Evolutionary conservation across 2,113 vertebrate species (phyloP), one percentile per base, ranked within the genome.

Genomic region (Eonycteris spelaea): DNA sequence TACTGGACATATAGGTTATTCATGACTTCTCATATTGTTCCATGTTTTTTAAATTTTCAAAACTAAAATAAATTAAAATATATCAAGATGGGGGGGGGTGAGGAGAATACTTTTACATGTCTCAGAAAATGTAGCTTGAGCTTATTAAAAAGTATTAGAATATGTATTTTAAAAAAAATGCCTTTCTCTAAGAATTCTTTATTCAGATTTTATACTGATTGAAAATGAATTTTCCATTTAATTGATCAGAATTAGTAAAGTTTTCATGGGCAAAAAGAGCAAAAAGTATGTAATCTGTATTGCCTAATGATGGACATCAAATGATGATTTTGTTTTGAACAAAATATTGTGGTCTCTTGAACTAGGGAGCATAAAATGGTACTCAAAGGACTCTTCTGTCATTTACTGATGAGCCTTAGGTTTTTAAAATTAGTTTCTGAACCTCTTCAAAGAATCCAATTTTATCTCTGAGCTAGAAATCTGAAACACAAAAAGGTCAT

Each of bases 391-490:
- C 55, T 91, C 73, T 71, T 71, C 77, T 73, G 59, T 57, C 74
- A 40, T 30, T 92, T 93, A 86, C 43, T 87, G 70, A 91, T 95
- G 77, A 79, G n/a, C 5, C 22, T 87, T 90, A 57, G 77, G 92
- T 87, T 92, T 95, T 88, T 43, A 80, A 95, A 93, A 71, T 95
- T 90, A 61, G 53, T 92, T 97, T 97, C 94, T 90, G 38, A 95
- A 33, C 33, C 68, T 95, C 83, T 97, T 93, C 84, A 87, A 92
- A 97, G 59, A 90, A 95, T 87, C 26, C 40, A 95, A 48, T 96
- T 96, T 97, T 95, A 87, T 96, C 92, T 96, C 84, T 78, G 71
- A 87, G 33, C 45, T 86, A 92, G 53, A 93, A 96, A 86, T 35
- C 24, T 80, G 10, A 48, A 95, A 33, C 73, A 95, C 74, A 82